Evolutionary conservation across 2,888 invertebrate species (phyloP).

Genomic region (Macrophya annulata): DNA sequence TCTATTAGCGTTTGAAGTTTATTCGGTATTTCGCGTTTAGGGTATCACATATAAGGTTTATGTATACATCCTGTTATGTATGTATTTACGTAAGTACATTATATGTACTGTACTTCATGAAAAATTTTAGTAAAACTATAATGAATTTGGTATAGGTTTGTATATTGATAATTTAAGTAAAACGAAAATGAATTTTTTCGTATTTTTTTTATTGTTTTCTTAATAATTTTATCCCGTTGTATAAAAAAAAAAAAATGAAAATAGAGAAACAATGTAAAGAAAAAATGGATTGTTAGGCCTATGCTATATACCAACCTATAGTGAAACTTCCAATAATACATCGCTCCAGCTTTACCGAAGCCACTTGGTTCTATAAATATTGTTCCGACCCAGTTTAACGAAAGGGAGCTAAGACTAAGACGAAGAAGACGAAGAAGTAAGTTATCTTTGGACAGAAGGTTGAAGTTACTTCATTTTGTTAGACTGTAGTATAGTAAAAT

Average conservation of each 20-base stretch:
- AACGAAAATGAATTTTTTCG: too few species aligned
- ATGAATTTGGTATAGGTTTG: too few species aligned
- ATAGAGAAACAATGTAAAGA: not conserved
- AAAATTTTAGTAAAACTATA: not conserved
- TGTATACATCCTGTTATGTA: not conserved
- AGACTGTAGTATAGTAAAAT: not conserved
- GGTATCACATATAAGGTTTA: not conserved
- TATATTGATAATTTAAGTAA: too few species aligned
- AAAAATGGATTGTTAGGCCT: not conserved
- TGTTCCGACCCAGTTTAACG: constrained; percentile 72
- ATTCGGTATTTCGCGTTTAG: constrained; percentile 27
- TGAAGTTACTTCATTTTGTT: not conserved
- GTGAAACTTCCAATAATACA: constrained; percentile 31
- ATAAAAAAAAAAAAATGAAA: not conserved
- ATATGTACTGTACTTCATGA: not conserved
- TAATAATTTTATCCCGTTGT: not conserved
- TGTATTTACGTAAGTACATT: not conserved
- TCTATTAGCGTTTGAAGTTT: constrained; percentile 32
- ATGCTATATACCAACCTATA: not conserved
- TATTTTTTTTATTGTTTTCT: too few species aligned
- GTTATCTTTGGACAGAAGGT: not conserved
- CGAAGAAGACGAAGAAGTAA: not conserved
- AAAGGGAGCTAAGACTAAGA: constrained; percentile 54
- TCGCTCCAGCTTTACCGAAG: constrained; percentile 60
- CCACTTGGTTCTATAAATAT: constrained; percentile 75